Evolutionary conservation across 1,140 invertebrate genomes (phyloP).

Genomic region (Heliothis virescens): DNA sequence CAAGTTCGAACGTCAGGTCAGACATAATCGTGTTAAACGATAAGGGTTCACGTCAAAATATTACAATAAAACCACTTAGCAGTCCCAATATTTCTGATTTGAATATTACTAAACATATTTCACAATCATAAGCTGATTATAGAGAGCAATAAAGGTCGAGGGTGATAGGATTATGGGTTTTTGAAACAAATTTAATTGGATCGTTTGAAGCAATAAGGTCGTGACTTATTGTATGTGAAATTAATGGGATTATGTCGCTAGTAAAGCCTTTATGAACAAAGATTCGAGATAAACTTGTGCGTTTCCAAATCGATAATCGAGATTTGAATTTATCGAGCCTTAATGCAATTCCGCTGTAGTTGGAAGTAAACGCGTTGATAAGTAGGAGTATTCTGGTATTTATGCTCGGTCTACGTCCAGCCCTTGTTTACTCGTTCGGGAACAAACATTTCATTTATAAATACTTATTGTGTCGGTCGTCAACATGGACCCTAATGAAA

Average conservation of each 20-base stretch:
- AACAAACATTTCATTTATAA: constrained; percentile 42
- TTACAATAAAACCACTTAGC: constrained; percentile 39
- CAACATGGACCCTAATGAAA: constrained; percentile 42
- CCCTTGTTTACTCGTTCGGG: constrained; percentile 21
- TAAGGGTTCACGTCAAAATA: constrained; percentile 39
- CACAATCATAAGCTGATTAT: constrained; percentile 40
- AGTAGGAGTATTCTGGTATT: constrained; percentile 9
- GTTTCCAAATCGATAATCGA: constrained; percentile 28
- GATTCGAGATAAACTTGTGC: constrained; percentile 10
- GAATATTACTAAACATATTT: constrained; percentile 39
- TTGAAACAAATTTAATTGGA: constrained; percentile 46
- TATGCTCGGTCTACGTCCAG: constrained; percentile 4
- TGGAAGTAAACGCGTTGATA: constrained; percentile 14
- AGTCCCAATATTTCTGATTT: constrained; percentile 8
- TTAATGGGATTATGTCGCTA: constrained; percentile 27
- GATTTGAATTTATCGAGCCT: neutral
- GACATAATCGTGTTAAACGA: constrained; percentile 16
- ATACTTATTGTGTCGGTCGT: constrained; percentile 43
- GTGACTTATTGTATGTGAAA: constrained; percentile 24
- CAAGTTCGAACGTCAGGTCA: constrained; percentile 34
- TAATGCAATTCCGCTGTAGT: constrained; percentile 41
- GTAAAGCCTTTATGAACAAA: constrained; percentile 4
- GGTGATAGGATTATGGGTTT: constrained; percentile 38
- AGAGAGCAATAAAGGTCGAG: constrained; percentile 27
- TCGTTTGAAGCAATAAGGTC: constrained; percentile 16